Evolutionary conservation across 2,888 invertebrate genomes (phyloP).

Genomic region (Ormia ochracea): DNA sequence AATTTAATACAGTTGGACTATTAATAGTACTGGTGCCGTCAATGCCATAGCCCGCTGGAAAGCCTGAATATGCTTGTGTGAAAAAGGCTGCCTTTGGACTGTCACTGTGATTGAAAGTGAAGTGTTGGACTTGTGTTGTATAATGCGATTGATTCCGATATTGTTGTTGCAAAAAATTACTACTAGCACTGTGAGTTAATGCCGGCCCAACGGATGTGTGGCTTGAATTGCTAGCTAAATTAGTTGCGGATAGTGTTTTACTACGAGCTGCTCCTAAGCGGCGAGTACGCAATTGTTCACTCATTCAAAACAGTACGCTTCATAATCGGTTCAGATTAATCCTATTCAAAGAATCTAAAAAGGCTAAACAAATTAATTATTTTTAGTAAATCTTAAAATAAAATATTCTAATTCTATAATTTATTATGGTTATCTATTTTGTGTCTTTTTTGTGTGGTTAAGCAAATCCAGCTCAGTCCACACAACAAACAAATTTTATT

Average conservation of each 20-base stretch:
- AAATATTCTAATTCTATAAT: too few species aligned
- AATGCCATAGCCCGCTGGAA: constrained; percentile 45
- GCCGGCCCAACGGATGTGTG: constrained; percentile 6
- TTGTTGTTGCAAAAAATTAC: constrained; percentile 52
- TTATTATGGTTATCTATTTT: too few species aligned
- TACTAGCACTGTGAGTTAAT: constrained; percentile 51
- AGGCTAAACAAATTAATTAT: neutral
- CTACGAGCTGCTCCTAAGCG: constrained; percentile 71
- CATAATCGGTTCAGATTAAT: constrained; percentile 36
- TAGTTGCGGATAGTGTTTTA: constrained; percentile 63
- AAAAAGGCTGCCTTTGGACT: constrained; percentile 62
- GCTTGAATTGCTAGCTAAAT: constrained; percentile 32
- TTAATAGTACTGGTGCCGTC: constrained; percentile 69
- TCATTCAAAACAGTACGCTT: constrained; percentile 68
- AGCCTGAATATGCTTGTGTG: constrained; percentile 11
- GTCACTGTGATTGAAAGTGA: constrained; percentile 70
- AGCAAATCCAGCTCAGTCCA: too few species aligned
- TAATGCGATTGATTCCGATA: constrained; percentile 64
- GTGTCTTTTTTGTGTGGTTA: too few species aligned
- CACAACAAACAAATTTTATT: too few species aligned
- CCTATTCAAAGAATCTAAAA: constrained; percentile 26
- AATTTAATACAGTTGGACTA: constrained; percentile 71
- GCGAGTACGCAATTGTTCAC: constrained; percentile 73
- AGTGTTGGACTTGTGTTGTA: constrained; percentile 61
- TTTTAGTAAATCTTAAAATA: too few species aligned